A percentile compares a stretch with the other conserved stretches of the same genome.
These are phyloP conservation scores for Odontothrips loti DNA, from an alignment of 2,888 invertebrate genomes.

Conservation along the genomic window DNA sequence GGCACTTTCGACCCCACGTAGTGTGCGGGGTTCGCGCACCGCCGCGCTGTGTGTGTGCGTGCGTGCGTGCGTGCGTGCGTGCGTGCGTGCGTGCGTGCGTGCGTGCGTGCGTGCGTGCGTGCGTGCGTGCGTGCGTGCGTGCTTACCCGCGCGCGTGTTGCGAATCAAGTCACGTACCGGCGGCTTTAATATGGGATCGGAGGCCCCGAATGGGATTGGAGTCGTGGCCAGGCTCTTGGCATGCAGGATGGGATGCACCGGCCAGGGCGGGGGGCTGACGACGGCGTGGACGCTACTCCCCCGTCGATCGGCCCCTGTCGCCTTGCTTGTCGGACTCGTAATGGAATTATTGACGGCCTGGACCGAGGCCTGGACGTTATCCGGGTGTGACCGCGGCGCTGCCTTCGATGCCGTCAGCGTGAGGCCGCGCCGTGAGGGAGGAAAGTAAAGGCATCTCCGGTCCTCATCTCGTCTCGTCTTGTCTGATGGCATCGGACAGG, in stretches of 20 bases:
- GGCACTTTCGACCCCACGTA: neutral
- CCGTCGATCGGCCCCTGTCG: neutral
- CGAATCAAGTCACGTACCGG: conserved; percentile 9
- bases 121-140: neutral
- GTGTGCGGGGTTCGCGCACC: too few species aligned
- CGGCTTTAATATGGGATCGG: neutral
- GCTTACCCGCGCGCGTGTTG: neutral
- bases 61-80: neutral
- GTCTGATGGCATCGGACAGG: too few species aligned
- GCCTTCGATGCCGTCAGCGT: neutral
- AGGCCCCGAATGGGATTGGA: neutral
- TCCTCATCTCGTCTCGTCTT: neutral
- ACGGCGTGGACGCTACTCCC: too few species aligned
- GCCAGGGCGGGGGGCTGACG: too few species aligned
- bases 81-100: neutral
- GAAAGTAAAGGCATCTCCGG: neutral
- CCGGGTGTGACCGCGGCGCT: neutral
- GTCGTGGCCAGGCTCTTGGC: neutral
- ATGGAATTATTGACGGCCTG: neutral
- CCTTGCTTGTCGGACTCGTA: neutral
- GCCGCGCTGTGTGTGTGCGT: neutral
- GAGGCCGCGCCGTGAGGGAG: neutral
- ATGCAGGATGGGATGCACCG: too few species aligned
- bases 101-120: neutral
- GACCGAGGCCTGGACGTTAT: neutral